These are phyloP conservation scores for Mastomys natalensis DNA, from an alignment of 2,113 vertebrate genomes.

Conservation along the genomic window DNA sequence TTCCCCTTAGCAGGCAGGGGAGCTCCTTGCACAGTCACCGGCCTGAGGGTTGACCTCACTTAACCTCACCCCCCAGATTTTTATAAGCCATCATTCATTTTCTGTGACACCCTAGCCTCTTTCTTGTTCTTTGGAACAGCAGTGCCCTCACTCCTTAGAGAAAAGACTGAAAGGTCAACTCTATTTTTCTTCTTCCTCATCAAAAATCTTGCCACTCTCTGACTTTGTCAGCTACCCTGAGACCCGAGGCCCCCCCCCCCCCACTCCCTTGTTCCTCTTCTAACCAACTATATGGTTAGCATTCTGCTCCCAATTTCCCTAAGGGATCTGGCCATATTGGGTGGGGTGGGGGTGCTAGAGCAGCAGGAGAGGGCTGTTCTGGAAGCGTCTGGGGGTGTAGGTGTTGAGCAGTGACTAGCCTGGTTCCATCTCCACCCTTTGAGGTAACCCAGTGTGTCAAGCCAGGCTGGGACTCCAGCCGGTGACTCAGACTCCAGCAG, in stretches of 20 bases:
- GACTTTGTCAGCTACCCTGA: neutral
- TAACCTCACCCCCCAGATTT: slow-evolving; percentile 43
- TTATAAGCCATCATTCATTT: slow-evolving; percentile 45
- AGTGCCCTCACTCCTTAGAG: neutral
- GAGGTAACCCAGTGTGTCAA: slow-evolving; percentile 59
- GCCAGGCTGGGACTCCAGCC: neutral
- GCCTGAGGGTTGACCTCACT: slow-evolving; percentile 56
- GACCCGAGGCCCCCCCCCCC: neutral
- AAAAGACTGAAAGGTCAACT: slow-evolving; percentile 48
- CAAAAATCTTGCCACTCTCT: neutral
- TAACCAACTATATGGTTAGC: neutral
- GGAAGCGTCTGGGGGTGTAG: neutral
- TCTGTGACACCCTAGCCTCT: neutral
- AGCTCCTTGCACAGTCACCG: neutral
- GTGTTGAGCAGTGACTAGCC: neutral
- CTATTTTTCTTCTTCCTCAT: neutral
- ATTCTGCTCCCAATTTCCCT: neutral
- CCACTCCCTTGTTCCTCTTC: neutral
- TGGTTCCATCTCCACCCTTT: neutral
- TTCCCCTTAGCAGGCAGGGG: neutral
- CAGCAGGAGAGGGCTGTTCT: neutral
- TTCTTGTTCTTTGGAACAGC: neutral
- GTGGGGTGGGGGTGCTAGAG: neutral
- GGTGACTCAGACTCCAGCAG: slow-evolving; percentile 53
- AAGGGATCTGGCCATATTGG: neutral